Conservation (phyloP, 2,113 vertebrate genomes). For the Hippocampus guttulatus region DNA sequence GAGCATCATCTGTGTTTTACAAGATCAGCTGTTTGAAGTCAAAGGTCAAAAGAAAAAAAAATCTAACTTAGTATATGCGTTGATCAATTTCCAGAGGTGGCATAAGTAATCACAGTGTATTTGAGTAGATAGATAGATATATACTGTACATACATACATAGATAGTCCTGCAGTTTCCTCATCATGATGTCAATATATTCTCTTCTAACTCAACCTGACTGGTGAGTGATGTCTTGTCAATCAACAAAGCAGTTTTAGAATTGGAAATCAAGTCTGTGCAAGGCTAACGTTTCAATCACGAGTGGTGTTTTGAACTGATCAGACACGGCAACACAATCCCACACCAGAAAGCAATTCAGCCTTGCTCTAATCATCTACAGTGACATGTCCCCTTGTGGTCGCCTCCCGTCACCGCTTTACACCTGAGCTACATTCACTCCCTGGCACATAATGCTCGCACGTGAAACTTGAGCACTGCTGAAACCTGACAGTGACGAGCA, state of each 20-base stretch:
- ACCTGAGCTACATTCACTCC: conserved; percentile 24
- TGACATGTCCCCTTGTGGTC: conserved; percentile 13
- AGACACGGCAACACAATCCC: conserved; percentile 28
- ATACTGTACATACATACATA: too few relatives aligned
- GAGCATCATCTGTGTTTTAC: conserved; percentile 1
- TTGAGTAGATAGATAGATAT: too few relatives aligned
- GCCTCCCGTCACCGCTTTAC: conserved; percentile 31
- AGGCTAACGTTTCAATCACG: conserved; percentile 24
- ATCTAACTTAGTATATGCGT: not conserved
- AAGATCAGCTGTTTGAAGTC: not conserved
- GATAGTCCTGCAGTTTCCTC: too few relatives aligned
- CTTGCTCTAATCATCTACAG: conserved; percentile 10
- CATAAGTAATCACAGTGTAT: not conserved
- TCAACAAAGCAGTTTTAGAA: not conserved
- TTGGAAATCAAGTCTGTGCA: conserved; percentile 10
- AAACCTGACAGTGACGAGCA: conserved; percentile 54
- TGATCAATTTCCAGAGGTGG: not conserved
- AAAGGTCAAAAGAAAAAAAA: not conserved
- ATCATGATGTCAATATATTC: too few relatives aligned
- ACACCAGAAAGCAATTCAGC: conserved; percentile 25
- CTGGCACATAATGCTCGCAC: conserved; percentile 28
- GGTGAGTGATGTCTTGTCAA: too few relatives aligned
- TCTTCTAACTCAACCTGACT: too few relatives aligned
- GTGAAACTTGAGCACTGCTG: conserved; percentile 45
- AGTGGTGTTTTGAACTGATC: conserved; percentile 31